These are phyloP conservation scores for Agrilus biguttatus DNA, from an alignment of 2,888 invertebrate genomes.

Conservation along the genomic window DNA sequence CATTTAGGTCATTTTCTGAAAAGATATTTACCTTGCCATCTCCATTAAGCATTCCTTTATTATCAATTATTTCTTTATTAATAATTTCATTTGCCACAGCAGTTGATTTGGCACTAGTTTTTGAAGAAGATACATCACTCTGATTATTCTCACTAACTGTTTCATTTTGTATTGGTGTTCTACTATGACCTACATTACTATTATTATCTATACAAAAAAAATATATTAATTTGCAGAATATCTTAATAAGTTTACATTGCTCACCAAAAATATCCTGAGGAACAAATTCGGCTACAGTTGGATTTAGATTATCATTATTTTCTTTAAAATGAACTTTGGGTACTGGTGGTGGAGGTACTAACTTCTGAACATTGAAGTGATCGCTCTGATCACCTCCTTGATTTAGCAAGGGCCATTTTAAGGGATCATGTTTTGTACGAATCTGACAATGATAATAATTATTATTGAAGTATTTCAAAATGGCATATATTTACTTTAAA, in stretches of 20 bases:
- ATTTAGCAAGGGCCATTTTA: slow-evolving; percentile 72
- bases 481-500: slow-evolving; percentile 44
- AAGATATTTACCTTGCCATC: not conserved
- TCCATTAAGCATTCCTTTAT: not conserved
- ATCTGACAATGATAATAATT: slow-evolving; percentile 37
- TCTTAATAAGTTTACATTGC: too few relatives aligned
- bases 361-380: slow-evolving; percentile 35
- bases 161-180: too few relatives aligned
- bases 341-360: slow-evolving; percentile 59
- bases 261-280: slow-evolving; percentile 28
- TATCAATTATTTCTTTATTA: too few relatives aligned
- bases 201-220: too few relatives aligned
- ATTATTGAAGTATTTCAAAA: slow-evolving; percentile 1
- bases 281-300: slow-evolving; percentile 76
- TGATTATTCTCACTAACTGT: too few relatives aligned
- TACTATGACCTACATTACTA: too few relatives aligned
- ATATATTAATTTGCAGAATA: too few relatives aligned
- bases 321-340: slow-evolving; percentile 42
- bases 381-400: slow-evolving; percentile 18
- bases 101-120: too few relatives aligned
- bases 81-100: too few relatives aligned
- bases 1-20: slow-evolving; percentile 12
- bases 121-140: too few relatives aligned
- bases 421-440: slow-evolving; percentile 68
- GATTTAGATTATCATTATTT: slow-evolving; percentile 53